Evolutionary conservation across 2,113 vertebrate species (phyloP).

Genomic region (Solenodon paradoxus): DNA sequence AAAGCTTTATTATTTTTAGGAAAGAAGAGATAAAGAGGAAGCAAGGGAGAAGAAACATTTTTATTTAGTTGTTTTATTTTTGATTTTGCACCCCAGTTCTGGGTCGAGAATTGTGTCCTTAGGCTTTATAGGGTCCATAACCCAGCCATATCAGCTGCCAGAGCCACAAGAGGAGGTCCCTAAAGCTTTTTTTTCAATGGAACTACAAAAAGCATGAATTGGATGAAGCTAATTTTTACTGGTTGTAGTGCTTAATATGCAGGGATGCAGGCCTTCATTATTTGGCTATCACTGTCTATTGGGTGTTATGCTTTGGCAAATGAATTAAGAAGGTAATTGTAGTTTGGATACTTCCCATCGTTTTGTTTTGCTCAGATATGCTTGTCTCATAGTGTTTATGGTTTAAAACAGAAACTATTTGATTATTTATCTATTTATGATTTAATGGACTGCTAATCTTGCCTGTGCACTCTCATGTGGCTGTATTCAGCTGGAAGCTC

Average conservation of each 20-base stretch:
- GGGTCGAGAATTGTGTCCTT: no score
- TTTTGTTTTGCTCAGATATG: slow-evolving; percentile 25
- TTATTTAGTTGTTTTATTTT: no score
- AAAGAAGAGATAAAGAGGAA: no score
- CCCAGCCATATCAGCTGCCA: no score
- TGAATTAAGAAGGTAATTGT: background rate
- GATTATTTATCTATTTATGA: slow-evolving; percentile 31
- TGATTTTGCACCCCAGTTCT: no score
- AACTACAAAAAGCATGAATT: slow-evolving; percentile 18
- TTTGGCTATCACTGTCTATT: background rate
- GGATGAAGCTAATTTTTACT: background rate
- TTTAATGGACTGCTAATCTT: background rate
- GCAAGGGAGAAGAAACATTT: no score
- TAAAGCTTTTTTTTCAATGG: background rate
- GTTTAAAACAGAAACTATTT: slow-evolving; percentile 10
- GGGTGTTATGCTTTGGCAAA: slow-evolving; percentile 4
- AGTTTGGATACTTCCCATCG: background rate
- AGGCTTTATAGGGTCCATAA: no score
- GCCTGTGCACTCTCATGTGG: background rate
- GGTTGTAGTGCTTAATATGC: background rate
- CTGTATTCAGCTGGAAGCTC: background rate
- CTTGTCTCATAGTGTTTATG: background rate
- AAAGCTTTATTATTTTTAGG: no score
- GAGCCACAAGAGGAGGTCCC: no score
- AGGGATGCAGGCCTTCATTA: background rate